phyloP scores from a whole-genome alignment of 2,113 vertebrate species.

The Himantopus leucocephalus region DNA sequence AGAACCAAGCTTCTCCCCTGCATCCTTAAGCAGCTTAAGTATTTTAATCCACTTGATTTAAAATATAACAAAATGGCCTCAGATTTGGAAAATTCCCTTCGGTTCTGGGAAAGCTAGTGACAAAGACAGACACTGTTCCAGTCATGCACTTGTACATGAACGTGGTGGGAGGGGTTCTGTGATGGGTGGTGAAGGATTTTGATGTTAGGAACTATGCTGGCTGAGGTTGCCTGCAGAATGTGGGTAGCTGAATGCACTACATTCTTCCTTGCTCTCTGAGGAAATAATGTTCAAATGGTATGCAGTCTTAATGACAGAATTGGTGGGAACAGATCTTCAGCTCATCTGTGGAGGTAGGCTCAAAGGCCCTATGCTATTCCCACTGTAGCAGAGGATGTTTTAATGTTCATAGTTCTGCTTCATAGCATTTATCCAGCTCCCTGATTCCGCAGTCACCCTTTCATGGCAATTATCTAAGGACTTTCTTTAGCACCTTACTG shows the following conservation, averaged over 20 bases:
- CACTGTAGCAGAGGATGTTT: neutral
- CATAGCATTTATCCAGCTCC: neutral
- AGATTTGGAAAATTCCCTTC: neutral
- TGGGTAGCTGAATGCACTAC: neutral
- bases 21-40: neutral
- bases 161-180: neutral
- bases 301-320: neutral
- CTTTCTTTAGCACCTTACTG: neutral
- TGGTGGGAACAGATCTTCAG: neutral
- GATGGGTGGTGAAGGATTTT: neutral
- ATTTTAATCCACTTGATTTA: neutral
- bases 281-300: neutral
- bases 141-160: neutral
- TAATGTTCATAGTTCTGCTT: neutral
- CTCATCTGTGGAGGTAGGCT: neutral
- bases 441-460: neutral
- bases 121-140: neutral
- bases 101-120: neutral
- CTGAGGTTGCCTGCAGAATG: neutral
- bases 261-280: neutral
- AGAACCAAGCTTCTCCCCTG: neutral
- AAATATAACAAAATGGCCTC: neutral
- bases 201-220: neutral
- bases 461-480: neutral
- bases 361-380: neutral